Evolutionary conservation across 2,113 vertebrate genomes (phyloP).

Genomic region (Labeo rohita): DNA sequence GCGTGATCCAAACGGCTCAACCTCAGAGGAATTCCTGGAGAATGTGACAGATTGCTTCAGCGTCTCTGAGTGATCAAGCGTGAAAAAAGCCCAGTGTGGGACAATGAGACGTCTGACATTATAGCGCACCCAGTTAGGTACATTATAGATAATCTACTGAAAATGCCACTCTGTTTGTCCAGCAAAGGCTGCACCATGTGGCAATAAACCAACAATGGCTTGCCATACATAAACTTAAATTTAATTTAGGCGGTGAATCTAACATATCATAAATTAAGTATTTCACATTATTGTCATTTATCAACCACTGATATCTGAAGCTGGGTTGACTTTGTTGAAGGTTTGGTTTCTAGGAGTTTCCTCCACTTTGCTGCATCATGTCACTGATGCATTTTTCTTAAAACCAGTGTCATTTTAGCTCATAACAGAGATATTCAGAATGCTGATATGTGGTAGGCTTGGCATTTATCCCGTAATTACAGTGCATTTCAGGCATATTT

Average conservation of each 20-base stretch:
- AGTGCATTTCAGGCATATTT: not conserved
- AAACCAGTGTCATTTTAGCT: constrained; percentile 58
- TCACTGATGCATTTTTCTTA: constrained; percentile 5
- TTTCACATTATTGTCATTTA: no score
- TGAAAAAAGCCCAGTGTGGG: not conserved
- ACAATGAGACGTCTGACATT: constrained; percentile 2
- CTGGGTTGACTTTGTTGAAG: not conserved
- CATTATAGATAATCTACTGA: not conserved
- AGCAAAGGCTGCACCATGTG: not conserved
- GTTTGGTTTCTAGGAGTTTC: not conserved
- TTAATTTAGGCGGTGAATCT: not conserved
- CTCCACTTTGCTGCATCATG: not conserved
- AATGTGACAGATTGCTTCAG: not conserved
- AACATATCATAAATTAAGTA: not conserved
- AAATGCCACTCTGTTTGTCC: not conserved
- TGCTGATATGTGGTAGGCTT: not conserved
- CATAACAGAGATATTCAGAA: constrained; percentile 67
- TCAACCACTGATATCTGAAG: not conserved
- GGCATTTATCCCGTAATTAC: not conserved
- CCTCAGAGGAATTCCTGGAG: not conserved
- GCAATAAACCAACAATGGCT: not conserved
- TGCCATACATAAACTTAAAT: not conserved
- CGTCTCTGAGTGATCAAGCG: constrained; percentile 19
- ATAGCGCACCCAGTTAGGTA: not conserved
- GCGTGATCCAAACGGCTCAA: not conserved